A percentile compares a stretch with the other conserved stretches of the same genome.
Evolutionary conservation across 2,888 invertebrate species (phyloP).

Genomic region (Dexiosoma caninum): DNA sequence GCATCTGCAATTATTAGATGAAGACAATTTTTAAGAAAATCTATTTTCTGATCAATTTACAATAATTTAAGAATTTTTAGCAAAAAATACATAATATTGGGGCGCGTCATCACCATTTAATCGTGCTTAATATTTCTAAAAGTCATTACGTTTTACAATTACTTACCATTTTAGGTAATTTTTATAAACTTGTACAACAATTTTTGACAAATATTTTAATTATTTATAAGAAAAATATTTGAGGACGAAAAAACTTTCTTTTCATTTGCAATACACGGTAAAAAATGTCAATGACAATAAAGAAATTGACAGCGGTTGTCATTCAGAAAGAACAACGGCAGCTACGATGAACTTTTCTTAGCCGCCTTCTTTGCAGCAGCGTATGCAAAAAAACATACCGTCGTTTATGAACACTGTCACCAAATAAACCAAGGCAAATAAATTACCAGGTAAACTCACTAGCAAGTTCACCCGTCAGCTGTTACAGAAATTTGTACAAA

Average conservation of each 20-base stretch:
- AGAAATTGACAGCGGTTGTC: constrained; percentile 9
- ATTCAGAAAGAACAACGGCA: neutral
- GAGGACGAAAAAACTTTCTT: too few species aligned
- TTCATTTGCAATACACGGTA: constrained; percentile 5
- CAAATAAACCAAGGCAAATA: neutral
- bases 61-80: too few species aligned
- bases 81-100: constrained; percentile 4
- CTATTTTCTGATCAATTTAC: neutral
- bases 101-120: constrained; percentile 51
- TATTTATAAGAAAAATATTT: too few species aligned
- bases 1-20: constrained; percentile 85
- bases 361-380: neutral
- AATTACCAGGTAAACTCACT: too few species aligned
- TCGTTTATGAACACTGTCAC: constrained; percentile 12
- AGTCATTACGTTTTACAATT: neutral
- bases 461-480: too few species aligned
- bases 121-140: neutral
- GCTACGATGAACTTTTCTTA: too few species aligned
- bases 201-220: neutral
- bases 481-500: too few species aligned
- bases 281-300: neutral
- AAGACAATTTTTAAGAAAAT: neutral
- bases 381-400: neutral
- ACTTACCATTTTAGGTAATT: constrained; percentile 36
- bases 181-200: neutral